Evolutionary conservation across 2,797 vertebrate genomes (phyloP).

Genomic region (Myotis daubentonii): DNA sequence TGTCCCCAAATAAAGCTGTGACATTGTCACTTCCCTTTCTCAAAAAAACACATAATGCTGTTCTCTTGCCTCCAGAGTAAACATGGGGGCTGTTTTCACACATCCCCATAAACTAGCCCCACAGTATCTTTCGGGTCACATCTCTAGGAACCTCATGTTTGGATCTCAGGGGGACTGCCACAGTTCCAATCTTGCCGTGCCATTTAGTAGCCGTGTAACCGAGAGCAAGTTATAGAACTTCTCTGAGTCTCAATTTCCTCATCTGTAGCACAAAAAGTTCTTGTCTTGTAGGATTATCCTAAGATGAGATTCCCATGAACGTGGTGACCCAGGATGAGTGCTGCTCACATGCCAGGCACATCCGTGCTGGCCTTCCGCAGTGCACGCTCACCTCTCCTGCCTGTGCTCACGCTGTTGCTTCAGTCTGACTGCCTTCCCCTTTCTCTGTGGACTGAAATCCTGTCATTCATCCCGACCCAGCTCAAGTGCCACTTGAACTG

Average conservation of each 20-base stretch:
- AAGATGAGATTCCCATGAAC: neutral
- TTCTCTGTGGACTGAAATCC: neutral
- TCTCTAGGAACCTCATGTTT: neutral
- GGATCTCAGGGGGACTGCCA: neutral
- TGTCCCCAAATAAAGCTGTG: neutral
- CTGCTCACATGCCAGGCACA: neutral
- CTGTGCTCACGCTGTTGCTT: rapidly evolving
- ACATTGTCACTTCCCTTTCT: neutral
- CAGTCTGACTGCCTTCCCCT: neutral
- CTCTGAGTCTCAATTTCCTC: neutral
- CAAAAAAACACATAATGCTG: neutral
- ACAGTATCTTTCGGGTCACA: neutral
- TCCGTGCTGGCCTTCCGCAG: rapidly evolving
- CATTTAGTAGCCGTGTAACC: neutral
- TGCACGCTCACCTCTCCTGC: rapidly evolving
- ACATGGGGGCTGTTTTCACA: neutral
- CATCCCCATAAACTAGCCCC: neutral
- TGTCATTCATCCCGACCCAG: neutral
- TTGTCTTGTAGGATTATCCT: neutral
- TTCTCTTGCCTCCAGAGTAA: neutral
- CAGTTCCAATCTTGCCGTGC: neutral
- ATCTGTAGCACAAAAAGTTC: neutral
- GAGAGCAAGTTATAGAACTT: neutral
- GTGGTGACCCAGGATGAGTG: rapidly evolving
- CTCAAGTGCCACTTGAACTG: slow-evolving; percentile 41